Evolutionary conservation across 2,113 vertebrate genomes (phyloP).

Genomic region (Epinephelus fuscoguttatus): DNA sequence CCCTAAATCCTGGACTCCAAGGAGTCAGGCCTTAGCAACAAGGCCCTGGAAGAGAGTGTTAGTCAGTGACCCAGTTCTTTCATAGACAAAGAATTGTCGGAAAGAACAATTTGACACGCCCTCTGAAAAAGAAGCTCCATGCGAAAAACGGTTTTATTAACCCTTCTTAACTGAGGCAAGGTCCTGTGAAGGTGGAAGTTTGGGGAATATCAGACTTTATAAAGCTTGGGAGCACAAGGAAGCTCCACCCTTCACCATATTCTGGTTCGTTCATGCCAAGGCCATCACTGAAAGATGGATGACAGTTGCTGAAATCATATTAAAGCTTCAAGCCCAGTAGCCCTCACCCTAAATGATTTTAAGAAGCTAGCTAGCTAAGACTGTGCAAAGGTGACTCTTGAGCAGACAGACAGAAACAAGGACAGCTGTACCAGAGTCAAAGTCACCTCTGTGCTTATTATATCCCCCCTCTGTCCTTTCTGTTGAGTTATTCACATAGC

Average conservation of each 20-base stretch:
- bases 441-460: conserved; percentile 66
- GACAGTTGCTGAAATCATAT: conserved; percentile 54
- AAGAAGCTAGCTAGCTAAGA: conserved; percentile 14
- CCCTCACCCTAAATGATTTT: conserved; percentile 52
- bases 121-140: conserved; percentile 51
- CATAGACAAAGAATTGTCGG: conserved; percentile 66
- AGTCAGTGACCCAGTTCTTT: conserved; percentile 79
- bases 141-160: conserved; percentile 66
- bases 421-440: conserved; percentile 53
- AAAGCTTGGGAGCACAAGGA: conserved; percentile 21
- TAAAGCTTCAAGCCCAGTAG: conserved; percentile 38
- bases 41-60: conserved; percentile 55
- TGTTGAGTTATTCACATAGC: conserved; percentile 46
- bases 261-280: conserved; percentile 31
- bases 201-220: conserved; percentile 33
- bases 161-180: conserved; percentile 51
- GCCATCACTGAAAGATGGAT: conserved; percentile 48
- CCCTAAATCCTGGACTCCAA: conserved; percentile 59
- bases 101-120: conserved; percentile 70
- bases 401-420: conserved; percentile 52
- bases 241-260: conserved; percentile 24
- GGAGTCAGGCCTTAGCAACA: conserved; percentile 63
- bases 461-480: conserved; percentile 26
- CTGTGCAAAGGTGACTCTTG: conserved; percentile 42
- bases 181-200: conserved; percentile 58